Base-by-base conservation (phyloP, 1,140 invertebrate species). In the Atta cephalotes region DNA sequence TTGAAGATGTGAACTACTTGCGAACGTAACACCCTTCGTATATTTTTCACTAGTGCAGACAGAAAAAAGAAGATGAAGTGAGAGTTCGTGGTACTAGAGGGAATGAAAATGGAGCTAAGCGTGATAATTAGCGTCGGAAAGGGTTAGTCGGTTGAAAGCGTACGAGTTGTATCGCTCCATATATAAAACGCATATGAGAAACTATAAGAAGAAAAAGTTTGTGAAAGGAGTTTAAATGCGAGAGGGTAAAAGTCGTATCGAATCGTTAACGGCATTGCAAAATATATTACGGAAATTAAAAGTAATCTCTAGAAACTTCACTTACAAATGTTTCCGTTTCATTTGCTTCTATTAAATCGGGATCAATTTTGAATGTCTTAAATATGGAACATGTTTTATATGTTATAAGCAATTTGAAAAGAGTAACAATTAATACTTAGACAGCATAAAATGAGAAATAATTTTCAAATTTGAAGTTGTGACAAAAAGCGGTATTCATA, bases 41-140 rank as follows among this genome's bases (percentile, higher is more conserved):
- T 89, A 90, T 88, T 87, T 85, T 90, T 84, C 89, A 72, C 76
- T 88, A 85, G 65, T 62, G 80, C 56, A 79, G 81, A 81, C 81
- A 76, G 80, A 70, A 76, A 76, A 72, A 85, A 87, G 63, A 81
- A 63, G 51, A 81, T 62, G 82, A 86, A 81, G 82, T 35, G 78
- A 65, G 35, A 72, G 70, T 12, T 85, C 49, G 65, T 45, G 65
- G 60, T 35, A 84, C 60, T 72, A 51, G 80, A 87, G 60, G 89
- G 90, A 58, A 86, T 80, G 58, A 86, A 90, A 90, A 89, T 87
- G 85, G 74, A 51, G 76, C 81, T 91, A 93, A 94, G 92, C 92
- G 92, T 91, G 92, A 95, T 95, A 95, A 95, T 95, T 95, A 94
- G 94, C 92, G 85, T 53, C 86, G 90, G 82, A 87, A 91, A 89